These are phyloP conservation scores for Drosophila robusta DNA, from an alignment of 2,888 invertebrate genomes.

Conservation along the genomic window DNA sequence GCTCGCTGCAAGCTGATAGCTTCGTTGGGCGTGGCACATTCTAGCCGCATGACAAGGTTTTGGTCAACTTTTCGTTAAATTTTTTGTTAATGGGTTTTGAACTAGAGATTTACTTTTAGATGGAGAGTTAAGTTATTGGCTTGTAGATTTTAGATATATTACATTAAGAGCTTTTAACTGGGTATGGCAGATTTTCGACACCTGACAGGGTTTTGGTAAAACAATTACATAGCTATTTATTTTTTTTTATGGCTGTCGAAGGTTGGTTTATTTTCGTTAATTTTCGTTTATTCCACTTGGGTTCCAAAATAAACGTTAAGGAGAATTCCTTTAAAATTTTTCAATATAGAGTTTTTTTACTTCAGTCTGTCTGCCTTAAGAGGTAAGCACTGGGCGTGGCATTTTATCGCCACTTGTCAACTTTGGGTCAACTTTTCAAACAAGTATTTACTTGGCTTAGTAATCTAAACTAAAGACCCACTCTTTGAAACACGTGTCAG, in stretches of 20 bases:
- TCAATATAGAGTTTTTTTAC: no score
- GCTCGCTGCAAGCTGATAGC: not conserved
- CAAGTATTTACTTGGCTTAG: slow-evolving; percentile 17
- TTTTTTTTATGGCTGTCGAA: no score
- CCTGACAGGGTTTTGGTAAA: slow-evolving; percentile 14
- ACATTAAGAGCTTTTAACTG: not conserved
- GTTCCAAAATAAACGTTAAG: no score
- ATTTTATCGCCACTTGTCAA: slow-evolving; percentile 19
- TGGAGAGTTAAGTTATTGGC: no score
- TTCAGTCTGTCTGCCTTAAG: no score
- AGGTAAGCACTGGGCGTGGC: slow-evolving; percentile 12
- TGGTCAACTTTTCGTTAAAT: slow-evolving; percentile 34
- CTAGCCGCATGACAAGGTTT: slow-evolving; percentile 56
- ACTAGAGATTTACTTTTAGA: not conserved
- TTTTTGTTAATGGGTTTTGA: not conserved
- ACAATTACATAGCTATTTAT: slow-evolving; percentile 13
- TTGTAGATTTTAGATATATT: not conserved
- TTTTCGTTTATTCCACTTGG: no score
- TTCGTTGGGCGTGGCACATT: slow-evolving; percentile 56
- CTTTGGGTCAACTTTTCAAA: slow-evolving; percentile 25
- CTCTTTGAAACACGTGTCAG: slow-evolving; percentile 2
- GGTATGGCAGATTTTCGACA: slow-evolving; percentile 12
- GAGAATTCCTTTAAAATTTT: no score
- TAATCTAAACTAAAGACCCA: slow-evolving; percentile 11
- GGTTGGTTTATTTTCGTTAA: no score